Base-by-base conservation (phyloP, 2,888 invertebrate species). In the Laspeyria flexula region DNA sequence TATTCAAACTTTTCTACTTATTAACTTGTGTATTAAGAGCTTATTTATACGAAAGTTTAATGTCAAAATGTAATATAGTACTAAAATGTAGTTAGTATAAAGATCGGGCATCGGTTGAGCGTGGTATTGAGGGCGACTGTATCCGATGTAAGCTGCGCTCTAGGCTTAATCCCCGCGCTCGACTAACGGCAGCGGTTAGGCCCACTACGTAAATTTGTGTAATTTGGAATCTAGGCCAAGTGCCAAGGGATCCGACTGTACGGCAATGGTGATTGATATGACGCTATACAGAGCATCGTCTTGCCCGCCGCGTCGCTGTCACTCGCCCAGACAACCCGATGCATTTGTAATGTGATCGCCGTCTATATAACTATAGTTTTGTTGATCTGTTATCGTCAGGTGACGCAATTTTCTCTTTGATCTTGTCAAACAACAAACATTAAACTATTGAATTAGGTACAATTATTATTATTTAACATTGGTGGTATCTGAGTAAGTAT, bases 141-240 rank as follows among this genome's bases (percentile, higher is more conserved):
- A 85, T 79, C 81, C 81, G 75, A 59, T 79, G 88, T 90, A 87
- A 88, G 89, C 90, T 85, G 79, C 75, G 76, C 79, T 78, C 79
- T 73, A 72, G 75, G 79, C 78, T 83, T 90, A 90, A 92, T 90
- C 90, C 88, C 78, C 66, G 71, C 71, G 77, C 81, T 77, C 54
- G 77, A 75, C 86, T 85, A 85, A 82, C 86, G 82, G 80, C 77
- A 63, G 77, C 77, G 82, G 86, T 82, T 85, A 87, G 89, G 86
- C 89, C 81, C 81, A 83, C 84, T 82, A 86, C 87, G 89, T 90
- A 90, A 92, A 90, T 90, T 91, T 88, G 88, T 88, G 88, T 92
- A 90, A 91, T 90, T 91, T 89, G 77, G 88, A 81, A 92, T 90
- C 85, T 85, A 90, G 91, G 91, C 89, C 90, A 90, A 90, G 89